Evolutionary conservation across 2,797 vertebrate species (phyloP).

Genomic region (Emydoidea blandingii): DNA sequence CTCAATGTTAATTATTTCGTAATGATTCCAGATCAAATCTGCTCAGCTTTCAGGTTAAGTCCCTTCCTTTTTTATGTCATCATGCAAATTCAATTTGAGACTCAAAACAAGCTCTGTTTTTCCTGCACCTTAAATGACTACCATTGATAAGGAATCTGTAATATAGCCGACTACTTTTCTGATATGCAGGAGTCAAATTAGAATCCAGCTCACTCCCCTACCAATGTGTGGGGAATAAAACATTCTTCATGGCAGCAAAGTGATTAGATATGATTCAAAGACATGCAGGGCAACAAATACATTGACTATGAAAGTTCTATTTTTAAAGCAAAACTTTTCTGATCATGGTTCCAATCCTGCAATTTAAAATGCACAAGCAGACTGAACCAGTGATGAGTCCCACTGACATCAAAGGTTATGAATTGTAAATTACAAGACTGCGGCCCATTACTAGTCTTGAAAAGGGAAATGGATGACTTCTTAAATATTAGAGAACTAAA

Average conservation of each 20-base stretch:
- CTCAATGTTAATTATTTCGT: constrained; percentile 37
- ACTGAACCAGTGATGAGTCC: not conserved
- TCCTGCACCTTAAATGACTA: not conserved
- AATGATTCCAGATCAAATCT: constrained; percentile 10
- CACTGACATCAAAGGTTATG: not conserved
- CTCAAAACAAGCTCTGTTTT: constrained; percentile 3
- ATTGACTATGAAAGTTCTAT: not conserved
- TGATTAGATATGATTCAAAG: not conserved
- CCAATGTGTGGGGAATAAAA: not conserved
- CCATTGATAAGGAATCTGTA: not conserved
- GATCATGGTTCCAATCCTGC: not conserved
- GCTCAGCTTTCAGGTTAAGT: not conserved
- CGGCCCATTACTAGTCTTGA: not conserved
- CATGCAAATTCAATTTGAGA: not conserved
- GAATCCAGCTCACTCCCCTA: not conserved
- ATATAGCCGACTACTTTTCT: constrained; percentile 17
- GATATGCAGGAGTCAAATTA: constrained; percentile 10
- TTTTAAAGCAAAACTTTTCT: not conserved
- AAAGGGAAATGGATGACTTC: not conserved
- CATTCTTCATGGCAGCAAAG: not conserved
- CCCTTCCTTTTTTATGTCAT: not conserved
- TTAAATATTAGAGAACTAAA: not conserved
- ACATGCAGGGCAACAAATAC: not conserved
- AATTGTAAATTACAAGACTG: not conserved
- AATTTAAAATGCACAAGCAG: not conserved